Base-by-base conservation (phyloP, 2,113 vertebrate genomes). In the Pterophyllum scalare region DNA sequence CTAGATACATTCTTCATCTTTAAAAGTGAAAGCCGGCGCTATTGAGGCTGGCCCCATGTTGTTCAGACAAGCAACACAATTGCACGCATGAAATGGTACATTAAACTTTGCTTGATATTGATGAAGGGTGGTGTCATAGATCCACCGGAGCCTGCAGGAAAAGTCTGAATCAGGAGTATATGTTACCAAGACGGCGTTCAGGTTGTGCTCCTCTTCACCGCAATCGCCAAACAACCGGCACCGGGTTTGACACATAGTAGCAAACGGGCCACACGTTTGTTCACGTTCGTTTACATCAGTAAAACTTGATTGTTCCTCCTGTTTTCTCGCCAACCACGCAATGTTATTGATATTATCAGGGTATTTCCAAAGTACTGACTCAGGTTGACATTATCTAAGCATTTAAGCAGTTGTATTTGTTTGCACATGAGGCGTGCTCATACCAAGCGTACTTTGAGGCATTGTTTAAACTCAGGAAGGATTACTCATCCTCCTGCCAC, bases 1-100 rank as follows among this genome's bases (percentile, higher is more conserved):
- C 43, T 28, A 52, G 67, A 79, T 54, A 52, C 54, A 22, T 59
- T 24, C 33, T 83, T 0, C 20, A 28, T 67, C 86, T 83, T 90
- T 76, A 33, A 87, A 78, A 88, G 77, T 0, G 24, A 57, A 54
- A 28, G 28, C 62, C 35, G 13, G 11, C n/a, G 26, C 26, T 59
- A 26, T 20, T 6, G 35, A 65, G 35, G 20, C 20, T 54, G 57
- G 46, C 28, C 76, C 10, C 22, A 5, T 58, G 70, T 40, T 43
- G 14, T 67, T 60, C 13, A 22, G 60, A 76, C 31, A 22, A 75
- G 40, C 1, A 1, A 64, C 40, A 33, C 40, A 46, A 58, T 57
- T 79, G 26, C 11, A 43, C 1, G 24, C 17, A 7, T 81, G 28
- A 58, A 67, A 54, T n/a, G 59, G 12, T 20, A 56, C 59, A 24